Evolutionary conservation across 2,797 vertebrate species (phyloP).

Genomic region (Periparus ater): DNA sequence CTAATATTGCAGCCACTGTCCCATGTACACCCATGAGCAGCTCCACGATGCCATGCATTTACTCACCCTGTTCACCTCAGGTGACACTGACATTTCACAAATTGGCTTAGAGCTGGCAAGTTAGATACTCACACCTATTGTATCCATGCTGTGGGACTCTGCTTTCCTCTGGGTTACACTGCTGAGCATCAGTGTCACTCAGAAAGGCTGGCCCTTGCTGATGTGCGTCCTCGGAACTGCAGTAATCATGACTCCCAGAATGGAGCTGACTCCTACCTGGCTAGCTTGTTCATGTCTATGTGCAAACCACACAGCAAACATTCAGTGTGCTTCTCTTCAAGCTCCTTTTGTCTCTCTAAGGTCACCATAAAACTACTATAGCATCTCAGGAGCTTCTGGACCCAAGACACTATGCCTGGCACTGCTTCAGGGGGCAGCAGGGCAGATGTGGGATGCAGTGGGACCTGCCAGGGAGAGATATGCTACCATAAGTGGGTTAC

Average conservation of each 20-base stretch:
- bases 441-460: background rate
- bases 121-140: background rate
- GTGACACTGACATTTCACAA: background rate
- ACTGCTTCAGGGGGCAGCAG: background rate
- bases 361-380: background rate
- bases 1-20: background rate
- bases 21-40: fast-evolving
- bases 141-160: background rate
- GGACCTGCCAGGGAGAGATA: background rate
- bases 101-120: background rate
- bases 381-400: background rate
- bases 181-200: fast-evolving
- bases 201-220: background rate
- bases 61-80: fast-evolving
- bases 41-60: background rate
- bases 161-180: background rate
- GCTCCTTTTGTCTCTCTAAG: background rate
- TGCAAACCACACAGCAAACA: background rate
- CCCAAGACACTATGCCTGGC: fast-evolving
- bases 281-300: background rate
- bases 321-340: background rate
- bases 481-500: background rate
- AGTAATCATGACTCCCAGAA: background rate
- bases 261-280: background rate
- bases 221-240: background rate